These are phyloP conservation scores for Apodemus agrarius DNA, from an alignment of 2,797 vertebrate genomes.

Conservation along the genomic window DNA sequence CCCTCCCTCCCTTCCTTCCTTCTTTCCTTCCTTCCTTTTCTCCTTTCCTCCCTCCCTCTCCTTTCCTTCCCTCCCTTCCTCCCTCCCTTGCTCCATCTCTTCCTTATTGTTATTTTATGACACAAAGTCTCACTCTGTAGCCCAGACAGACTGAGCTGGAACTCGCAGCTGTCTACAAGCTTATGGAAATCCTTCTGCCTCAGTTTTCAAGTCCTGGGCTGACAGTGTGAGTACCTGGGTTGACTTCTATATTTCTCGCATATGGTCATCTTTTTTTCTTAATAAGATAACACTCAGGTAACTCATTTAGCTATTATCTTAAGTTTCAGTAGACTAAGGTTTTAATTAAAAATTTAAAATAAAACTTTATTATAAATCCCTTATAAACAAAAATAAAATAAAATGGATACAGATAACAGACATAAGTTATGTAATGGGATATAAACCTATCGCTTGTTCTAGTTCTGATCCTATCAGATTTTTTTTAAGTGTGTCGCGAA, in stretches of 20 bases:
- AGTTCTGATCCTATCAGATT: background rate
- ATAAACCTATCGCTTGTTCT: background rate
- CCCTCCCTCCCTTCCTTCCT: too few species aligned
- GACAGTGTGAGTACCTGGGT: background rate
- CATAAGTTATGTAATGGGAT: too few species aligned
- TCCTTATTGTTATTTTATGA: background rate
- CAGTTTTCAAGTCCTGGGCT: background rate
- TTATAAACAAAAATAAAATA: background rate
- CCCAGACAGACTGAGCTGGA: background rate
- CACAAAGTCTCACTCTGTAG: background rate
- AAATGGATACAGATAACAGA: background rate
- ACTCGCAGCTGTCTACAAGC: background rate
- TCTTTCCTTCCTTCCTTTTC: too few species aligned
- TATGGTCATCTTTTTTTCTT: slow-evolving; percentile 25
- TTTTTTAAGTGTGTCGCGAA: background rate
- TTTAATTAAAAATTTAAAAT: background rate
- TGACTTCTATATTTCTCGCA: background rate
- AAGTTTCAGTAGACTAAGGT: background rate
- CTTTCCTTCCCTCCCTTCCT: background rate
- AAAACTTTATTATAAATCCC: background rate
- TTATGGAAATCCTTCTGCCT: background rate
- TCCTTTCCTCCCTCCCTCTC: too few species aligned
- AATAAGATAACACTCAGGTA: background rate
- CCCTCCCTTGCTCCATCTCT: background rate
- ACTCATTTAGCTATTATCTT: background rate